Conservation (phyloP, 1,140 invertebrate genomes). For the Branchinecta lindahli region DNA sequence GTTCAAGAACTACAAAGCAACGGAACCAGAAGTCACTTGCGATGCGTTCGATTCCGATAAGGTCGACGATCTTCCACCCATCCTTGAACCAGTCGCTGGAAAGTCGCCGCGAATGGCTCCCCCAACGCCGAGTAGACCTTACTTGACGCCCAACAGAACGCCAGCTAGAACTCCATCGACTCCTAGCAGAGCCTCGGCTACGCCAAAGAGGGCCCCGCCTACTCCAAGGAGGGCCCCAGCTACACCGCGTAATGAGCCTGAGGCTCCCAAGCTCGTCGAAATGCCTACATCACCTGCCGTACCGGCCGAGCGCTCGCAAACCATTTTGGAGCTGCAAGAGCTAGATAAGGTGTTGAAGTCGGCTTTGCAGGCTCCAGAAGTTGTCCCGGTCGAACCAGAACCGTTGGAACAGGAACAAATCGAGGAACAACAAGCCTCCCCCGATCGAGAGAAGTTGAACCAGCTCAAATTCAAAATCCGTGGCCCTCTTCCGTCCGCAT, state of each 20-base stretch:
- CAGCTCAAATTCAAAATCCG: constrained; percentile 80
- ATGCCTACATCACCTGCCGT: constrained; percentile 15
- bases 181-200: constrained; percentile 1
- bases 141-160: background rate
- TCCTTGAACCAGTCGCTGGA: background rate
- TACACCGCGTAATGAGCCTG: constrained; percentile 29
- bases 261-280: constrained; percentile 11
- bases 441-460: constrained; percentile 41
- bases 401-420: background rate
- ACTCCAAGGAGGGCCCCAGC: background rate
- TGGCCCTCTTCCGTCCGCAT: constrained; percentile 47
- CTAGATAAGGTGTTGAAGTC: constrained; percentile 56
- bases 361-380: constrained; percentile 35
- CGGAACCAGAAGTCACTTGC: background rate
- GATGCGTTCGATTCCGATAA: background rate
- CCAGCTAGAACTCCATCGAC: background rate
- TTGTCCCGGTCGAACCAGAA: background rate
- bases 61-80: background rate
- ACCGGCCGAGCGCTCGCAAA: constrained; percentile 37
- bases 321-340: constrained; percentile 52
- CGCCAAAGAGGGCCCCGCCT: background rate
- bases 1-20: background rate
- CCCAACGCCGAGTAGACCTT: background rate
- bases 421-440: constrained; percentile 8
- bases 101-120: background rate